Base-by-base conservation (phyloP, 2,113 vertebrate genomes). In the Nycticebus coucang region DNA sequence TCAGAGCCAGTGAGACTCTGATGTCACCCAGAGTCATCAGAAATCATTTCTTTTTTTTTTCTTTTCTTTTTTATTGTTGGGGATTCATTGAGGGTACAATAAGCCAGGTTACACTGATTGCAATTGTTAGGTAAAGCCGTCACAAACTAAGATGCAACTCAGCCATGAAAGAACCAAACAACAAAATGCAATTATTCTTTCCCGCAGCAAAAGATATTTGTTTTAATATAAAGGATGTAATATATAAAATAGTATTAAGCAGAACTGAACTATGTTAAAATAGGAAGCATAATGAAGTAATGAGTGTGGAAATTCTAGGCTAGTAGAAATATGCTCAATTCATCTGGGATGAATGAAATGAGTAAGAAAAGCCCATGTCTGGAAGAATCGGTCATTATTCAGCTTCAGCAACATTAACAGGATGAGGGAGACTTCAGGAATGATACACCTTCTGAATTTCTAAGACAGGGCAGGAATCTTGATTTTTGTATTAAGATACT, bases 1-100 rank as follows among this genome's bases (percentile, higher is more conserved):
- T 95, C 78, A 75, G 13, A 81, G n/a, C 41, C 85, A 41, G 7
- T 68, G n/a, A n/a, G n/a, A n/a, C 18, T 89, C 13, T 82, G 41
- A 72, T 89, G 13, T 85, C 1, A 69, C 66, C 55, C 60, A 86
- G 50, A 84, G 68, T 88, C 33, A 91, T 33, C 66, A 91, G 62
- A 96, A 93, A 89, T 71, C 53, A 77, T 60, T 91, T 85, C 45
- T 91, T n/a, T n/a, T n/a, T n/a, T n/a, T n/a, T n/a, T n/a, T n/a
- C n/a, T n/a, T n/a, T n/a, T n/a, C n/a, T n/a, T n/a, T n/a, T n/a
- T n/a, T n/a, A n/a, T n/a, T n/a, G n/a, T n/a, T n/a, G n/a, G n/a
- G n/a, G n/a, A n/a, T n/a, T n/a, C n/a, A n/a, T n/a, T n/a, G n/a
- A n/a, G n/a, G n/a, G n/a, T n/a, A n/a, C n/a, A n/a, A n/a, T n/a